Evolutionary conservation across 2,113 vertebrate genomes (phyloP), one percentile per base, ranked within the genome.

Genomic region (Leucoraja erinaceus): DNA sequence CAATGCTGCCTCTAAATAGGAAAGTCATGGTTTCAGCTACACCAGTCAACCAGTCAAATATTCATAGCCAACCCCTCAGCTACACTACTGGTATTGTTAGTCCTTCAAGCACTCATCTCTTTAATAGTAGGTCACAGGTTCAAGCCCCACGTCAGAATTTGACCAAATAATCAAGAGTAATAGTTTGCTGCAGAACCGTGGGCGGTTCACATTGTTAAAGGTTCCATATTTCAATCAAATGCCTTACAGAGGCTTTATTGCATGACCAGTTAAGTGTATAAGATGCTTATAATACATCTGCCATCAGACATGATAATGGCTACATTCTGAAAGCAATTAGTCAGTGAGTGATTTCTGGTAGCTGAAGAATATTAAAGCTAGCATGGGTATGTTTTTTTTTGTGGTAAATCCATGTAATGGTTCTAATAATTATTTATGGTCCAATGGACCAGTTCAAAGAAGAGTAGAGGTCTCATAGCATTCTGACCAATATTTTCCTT

Each of bases 121-220:
- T 54, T 10, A 56, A 59, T 11, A 84, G 81, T 59, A 84, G 81
- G 54, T 84, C 81, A 84, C n/a, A 54, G 4, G 22, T 84, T 59
- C 56, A 88, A 88, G 83, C 59, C 59, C 83, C 83, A 66, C 83
- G 16, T 12, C 59, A 88, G 59, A 61, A 63, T 28, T 31, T 88
- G 83, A n/a, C 12, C 14, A 88, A 11, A 63, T 31, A 63, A 88
- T 88, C 83, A 88, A 88, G 59, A n/a, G n/a, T 63, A 66, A 88
- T 18, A 88, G 5, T 88, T 63, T 59, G n/a, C 0, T 63, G 28
- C 75, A 63, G 59, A n/a, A 88, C 59, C 31, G 83, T 63, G 83
- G 81, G 22, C 63, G 83, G n/a, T 88, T 61, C 61, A 11, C 81
- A 59, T 61, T 61, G 56, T 88, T 88, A n/a, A 88, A 63, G 25